Evolutionary conservation across 2,888 invertebrate species (phyloP), one percentile per base, ranked within the genome.

Genomic region (Callinectes sapidus): DNA sequence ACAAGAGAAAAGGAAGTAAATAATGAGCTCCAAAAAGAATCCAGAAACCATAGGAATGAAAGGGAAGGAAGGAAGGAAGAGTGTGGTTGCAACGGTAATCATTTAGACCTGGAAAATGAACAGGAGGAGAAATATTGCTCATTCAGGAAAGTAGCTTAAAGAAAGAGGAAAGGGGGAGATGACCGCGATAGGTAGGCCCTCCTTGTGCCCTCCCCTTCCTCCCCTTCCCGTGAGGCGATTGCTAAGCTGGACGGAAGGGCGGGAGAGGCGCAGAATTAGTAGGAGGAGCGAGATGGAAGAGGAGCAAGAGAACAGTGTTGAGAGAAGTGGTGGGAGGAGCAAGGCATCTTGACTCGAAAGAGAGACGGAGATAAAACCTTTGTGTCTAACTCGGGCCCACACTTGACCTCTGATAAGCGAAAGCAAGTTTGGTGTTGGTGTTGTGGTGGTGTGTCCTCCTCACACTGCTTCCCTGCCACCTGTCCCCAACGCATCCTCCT

Each of bases 361-460:
- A 87, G 91, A 39, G 88, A 87, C 87, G 66, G n/a, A 91, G 91
- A 91, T 91, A 91, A 91, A 66, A 91, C 66, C 91, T 87, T 91
- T 91, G 91, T 91, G 91, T 91, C 87, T 91, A 87, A 91, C 91
- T 91, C 48, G 87, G 87, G 48, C 66, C 87, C 87, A 91, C 91
- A 91, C 91, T 91, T 91, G 91, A 91, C 91, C 91, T 48, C n/a
- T 54, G 91, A 91, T 91, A 91, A 87, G 87, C 66, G 16, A 61
- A 91, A 32, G 66, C 66, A 71, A 89, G 89, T 71, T 18, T 71
- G 66, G 28, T 28, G 55, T 18, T 66, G 48, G 28, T 28, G 8
- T 48, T 39, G 91, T 91, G 91, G 71, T 10, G 71, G 71, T 54
- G 91, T 42, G 55, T 81, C 81, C 35, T 13, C 35, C 13, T 18